Evolutionary conservation across 2,113 vertebrate genomes (phyloP), one percentile per base, ranked within the genome.

Genomic region (Mola mola): DNA sequence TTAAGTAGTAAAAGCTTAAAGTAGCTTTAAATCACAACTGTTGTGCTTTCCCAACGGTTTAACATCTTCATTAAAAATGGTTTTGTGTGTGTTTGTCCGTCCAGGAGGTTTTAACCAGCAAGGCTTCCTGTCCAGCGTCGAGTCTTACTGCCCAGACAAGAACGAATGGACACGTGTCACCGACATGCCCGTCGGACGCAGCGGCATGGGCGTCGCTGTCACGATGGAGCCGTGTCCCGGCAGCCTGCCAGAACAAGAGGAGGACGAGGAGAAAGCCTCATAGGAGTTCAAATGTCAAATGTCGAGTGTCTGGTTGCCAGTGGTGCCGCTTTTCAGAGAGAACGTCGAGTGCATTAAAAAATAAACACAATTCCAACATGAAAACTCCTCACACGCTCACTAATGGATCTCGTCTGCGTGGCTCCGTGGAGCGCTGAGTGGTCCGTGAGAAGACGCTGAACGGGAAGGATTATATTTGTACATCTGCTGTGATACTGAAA

Each of bases 161-260:
- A 88, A 93, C 19, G 84, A 87, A 50, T 94, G 93, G 93, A 91
- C 63, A 0, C 49, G 64, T 8, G 31, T 92, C 58, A 84, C 88
- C 0, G 73, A 89, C 66, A 94, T 94, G 93, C 81, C 87, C 0
- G 4, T 79, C 0, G 90, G 88, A 15, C 89, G 92, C 64, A 94
- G 93, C 43, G 93, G 93, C 17, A 92, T 94, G 90, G 92, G 92
- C 36, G 77, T 93, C 12, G 87, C 91, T 2, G 93, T 94, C 9
- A 94, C 93, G 75, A 94, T 94, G 93, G 93, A 94, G 82, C 93
- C 93, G 2, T 94, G 93, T 57, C 93, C 93, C 0, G 88, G 90
- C 50, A 89, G 66, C 73, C 79, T 92, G 60, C 59, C 78, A 0
- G 87, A 89, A 8, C 59, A 88, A 6, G 88, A 91, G 9, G 87